Evolutionary conservation across 2,888 invertebrate genomes (phyloP).

Genomic region (Pseudococcus longispinus): DNA sequence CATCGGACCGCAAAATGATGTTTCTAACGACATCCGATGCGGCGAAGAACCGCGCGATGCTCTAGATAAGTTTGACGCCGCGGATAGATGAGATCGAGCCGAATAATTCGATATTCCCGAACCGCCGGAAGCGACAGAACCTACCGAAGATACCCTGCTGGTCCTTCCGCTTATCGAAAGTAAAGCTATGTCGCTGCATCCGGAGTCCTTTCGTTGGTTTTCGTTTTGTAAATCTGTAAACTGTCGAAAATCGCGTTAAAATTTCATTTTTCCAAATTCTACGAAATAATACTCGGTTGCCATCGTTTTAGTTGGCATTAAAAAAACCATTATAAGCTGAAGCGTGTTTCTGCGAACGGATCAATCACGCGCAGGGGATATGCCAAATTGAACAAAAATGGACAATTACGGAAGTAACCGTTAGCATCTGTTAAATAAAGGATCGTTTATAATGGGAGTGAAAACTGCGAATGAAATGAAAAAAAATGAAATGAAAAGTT

Average conservation of each 20-base stretch:
- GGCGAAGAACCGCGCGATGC: conserved; percentile 72
- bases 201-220: conserved; percentile 53
- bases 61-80: conserved; percentile 60
- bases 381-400: no score
- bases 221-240: conserved; percentile 50
- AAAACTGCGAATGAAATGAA: no score
- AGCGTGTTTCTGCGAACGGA: no score
- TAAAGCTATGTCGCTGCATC: conserved; percentile 62
- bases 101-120: conserved; percentile 63
- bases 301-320: no score
- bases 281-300: no score
- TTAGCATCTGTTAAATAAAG: no score
- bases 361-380: no score
- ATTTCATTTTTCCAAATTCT: background rate
- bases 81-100: conserved; percentile 59
- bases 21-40: conserved; percentile 88
- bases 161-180: conserved; percentile 77
- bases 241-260: background rate
- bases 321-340: no score
- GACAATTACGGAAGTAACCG: no score
- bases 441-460: no score
- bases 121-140: conserved; percentile 63
- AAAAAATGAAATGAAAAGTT: no score
- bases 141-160: conserved; percentile 81
- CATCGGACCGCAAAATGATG: conserved; percentile 88